Percentiles rank a stretch among this genome's conserved stretches.
Evolutionary conservation across 2,113 vertebrate species (phyloP).

Genomic region (Corydoras sp.): DNA sequence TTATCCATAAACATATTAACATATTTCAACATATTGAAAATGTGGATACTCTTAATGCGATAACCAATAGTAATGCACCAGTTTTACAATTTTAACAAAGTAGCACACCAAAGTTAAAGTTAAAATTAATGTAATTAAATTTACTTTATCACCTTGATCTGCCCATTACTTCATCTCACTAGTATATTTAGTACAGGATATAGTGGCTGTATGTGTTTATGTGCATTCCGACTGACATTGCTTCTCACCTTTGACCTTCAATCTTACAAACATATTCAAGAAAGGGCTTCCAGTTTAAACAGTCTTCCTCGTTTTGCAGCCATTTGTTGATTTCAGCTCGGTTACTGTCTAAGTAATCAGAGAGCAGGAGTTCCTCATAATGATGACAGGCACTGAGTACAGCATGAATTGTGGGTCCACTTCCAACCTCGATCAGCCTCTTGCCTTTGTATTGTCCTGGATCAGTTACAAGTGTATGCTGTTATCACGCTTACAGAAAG

Average conservation of each 20-base stretch:
- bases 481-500: background rate
- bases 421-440: conserved; percentile 59
- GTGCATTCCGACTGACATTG: too few species aligned
- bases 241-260: conserved; percentile 59
- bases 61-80: too few species aligned
- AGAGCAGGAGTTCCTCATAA: conserved; percentile 55
- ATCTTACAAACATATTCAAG: conserved; percentile 57
- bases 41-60: too few species aligned
- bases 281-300: conserved; percentile 57
- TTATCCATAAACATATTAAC: too few species aligned
- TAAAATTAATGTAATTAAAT: too few species aligned
- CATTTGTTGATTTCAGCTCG: conserved; percentile 54
- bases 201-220: background rate
- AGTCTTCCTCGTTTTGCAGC: conserved; percentile 53
- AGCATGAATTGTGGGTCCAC: conserved; percentile 59
- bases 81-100: too few species aligned
- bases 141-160: too few species aligned
- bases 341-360: conserved; percentile 56
- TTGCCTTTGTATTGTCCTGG: conserved; percentile 51
- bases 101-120: too few species aligned
- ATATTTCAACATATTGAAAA: too few species aligned
- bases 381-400: conserved; percentile 59
- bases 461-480: background rate
- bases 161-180: too few species aligned
- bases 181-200: too few species aligned